Percentiles rank a stretch among this genome's conserved stretches.
phyloP scores from a whole-genome alignment of 2,113 vertebrate genomes.

The Gopherus flavomarginatus region DNA sequence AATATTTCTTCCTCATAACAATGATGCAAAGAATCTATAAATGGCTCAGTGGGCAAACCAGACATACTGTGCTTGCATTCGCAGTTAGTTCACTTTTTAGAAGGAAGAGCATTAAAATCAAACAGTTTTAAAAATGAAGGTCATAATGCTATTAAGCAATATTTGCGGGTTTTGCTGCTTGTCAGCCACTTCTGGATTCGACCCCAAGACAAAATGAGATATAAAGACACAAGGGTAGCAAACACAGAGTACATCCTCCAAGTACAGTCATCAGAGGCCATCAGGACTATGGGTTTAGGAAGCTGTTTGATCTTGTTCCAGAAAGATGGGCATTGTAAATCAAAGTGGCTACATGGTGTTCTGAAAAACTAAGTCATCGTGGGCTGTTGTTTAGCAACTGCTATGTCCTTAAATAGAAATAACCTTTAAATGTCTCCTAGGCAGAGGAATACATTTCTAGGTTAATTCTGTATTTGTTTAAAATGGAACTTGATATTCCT shows the following conservation, averaged over 20 bases:
- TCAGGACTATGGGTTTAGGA: neutral
- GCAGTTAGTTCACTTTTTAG: neutral
- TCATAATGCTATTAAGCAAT: neutral
- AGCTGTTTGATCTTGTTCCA: neutral
- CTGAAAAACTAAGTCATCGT: neutral
- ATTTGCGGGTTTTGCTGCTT: neutral
- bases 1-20: neutral
- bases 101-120: neutral
- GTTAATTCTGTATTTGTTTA: neutral
- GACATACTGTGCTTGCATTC: neutral
- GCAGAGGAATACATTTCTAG: neutral
- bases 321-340: neutral
- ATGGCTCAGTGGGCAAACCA: neutral
- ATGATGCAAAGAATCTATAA: neutral
- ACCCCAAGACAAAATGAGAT: neutral
- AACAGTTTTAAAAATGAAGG: neutral
- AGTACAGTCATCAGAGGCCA: rapidly evolving
- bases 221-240: neutral
- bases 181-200: neutral
- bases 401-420: neutral
- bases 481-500: neutral
- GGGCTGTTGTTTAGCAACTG: neutral
- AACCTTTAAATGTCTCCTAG: neutral
- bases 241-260: neutral
- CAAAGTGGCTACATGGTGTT: neutral